Conservation (phyloP, 2,113 vertebrate species). For the Muntiacus muntjak region DNA sequence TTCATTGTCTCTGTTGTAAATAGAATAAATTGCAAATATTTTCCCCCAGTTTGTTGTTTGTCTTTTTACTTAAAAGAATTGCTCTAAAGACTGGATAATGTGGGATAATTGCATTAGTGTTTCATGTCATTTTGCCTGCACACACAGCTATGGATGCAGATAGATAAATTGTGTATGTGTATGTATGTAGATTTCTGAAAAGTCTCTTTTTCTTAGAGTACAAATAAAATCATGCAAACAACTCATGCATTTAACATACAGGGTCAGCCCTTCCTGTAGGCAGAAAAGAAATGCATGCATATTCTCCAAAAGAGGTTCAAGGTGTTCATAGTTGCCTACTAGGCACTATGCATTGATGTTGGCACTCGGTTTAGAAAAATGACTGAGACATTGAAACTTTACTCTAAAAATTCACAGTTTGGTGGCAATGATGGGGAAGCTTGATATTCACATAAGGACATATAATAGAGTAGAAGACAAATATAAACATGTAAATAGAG, state of each 20-base stretch:
- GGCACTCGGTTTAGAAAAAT: background rate
- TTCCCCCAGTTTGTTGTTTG: background rate
- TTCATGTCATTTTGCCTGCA: background rate
- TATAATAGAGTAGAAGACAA: background rate
- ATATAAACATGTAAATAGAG: background rate
- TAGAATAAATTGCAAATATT: background rate
- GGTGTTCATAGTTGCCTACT: background rate
- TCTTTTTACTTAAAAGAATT: background rate
- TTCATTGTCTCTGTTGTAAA: conserved; percentile 2
- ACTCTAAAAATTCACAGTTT: background rate
- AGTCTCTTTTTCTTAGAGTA: background rate
- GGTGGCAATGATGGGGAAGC: background rate
- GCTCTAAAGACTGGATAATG: background rate
- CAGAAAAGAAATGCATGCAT: background rate
- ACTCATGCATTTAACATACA: background rate
- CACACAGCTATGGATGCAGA: background rate
- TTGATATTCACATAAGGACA: background rate
- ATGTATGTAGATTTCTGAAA: background rate
- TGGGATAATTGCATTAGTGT: background rate
- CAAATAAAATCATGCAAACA: background rate
- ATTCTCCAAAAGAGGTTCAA: background rate
- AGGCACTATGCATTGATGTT: background rate
- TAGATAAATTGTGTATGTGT: background rate
- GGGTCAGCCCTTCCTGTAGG: background rate
- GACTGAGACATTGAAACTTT: background rate